Evolutionary conservation across 1,140 invertebrate species (phyloP).

Genomic region (Lutraria rhynchaena): DNA sequence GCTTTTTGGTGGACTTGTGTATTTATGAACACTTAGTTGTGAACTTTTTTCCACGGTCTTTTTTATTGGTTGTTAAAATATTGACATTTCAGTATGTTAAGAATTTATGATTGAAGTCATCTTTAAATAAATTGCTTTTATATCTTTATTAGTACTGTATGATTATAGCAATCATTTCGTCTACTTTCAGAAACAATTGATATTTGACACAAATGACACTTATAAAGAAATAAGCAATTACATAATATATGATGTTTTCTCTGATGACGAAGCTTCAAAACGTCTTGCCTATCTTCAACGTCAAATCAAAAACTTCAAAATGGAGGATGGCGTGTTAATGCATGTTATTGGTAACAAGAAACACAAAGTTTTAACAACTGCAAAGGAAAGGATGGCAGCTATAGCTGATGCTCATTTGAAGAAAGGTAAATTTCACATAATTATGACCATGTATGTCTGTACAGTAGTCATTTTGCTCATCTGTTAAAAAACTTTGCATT

Average conservation of each 20-base stretch:
- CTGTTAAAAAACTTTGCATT: too few relatives aligned
- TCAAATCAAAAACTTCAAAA: constrained; percentile 54
- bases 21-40: too few relatives aligned
- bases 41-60: too few relatives aligned
- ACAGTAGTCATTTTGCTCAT: too few relatives aligned
- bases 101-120: too few relatives aligned
- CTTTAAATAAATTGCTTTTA: too few relatives aligned
- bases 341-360: constrained; percentile 17
- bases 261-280: constrained; percentile 25
- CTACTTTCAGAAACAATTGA: constrained; percentile 39
- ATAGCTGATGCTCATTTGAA: constrained; percentile 42
- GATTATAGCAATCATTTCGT: too few relatives aligned
- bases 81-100: too few relatives aligned
- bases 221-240: constrained; percentile 52
- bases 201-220: constrained; percentile 30
- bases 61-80: too few relatives aligned
- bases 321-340: constrained; percentile 24
- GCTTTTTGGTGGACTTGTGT: too few relatives aligned
- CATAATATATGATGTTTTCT: constrained; percentile 52
- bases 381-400: constrained; percentile 29
- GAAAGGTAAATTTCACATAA: constrained; percentile 41
- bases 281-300: constrained; percentile 25
- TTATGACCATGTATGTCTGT: too few relatives aligned
- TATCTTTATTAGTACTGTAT: too few relatives aligned
- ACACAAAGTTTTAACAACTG: constrained; percentile 22